These are phyloP conservation scores for Parotocinclus haroldoi DNA, from an alignment of 2,797 vertebrate species.

Conservation along the genomic window DNA sequence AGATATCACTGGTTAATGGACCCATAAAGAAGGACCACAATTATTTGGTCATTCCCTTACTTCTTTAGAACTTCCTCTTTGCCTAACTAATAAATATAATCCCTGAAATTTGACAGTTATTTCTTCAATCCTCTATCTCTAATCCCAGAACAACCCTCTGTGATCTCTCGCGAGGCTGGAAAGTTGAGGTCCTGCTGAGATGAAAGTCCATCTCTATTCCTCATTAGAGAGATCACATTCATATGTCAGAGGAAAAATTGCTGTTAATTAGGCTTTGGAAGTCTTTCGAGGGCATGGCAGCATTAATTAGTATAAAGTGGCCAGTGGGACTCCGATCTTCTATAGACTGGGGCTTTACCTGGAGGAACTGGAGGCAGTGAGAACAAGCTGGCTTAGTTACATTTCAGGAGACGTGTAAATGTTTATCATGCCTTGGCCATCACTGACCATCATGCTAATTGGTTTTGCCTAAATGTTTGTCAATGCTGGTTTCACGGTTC, in stretches of 20 bases:
- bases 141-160: slow-evolving; percentile 7
- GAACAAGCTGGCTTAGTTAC: slow-evolving; percentile 12
- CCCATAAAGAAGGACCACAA: too few relatives aligned
- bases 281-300: slow-evolving; percentile 67
- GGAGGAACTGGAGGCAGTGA: neutral
- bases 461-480: neutral
- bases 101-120: neutral
- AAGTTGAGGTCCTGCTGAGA: slow-evolving; percentile 40
- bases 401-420: slow-evolving; percentile 8
- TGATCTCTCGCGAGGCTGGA: slow-evolving; percentile 25
- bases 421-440: slow-evolving; percentile 10
- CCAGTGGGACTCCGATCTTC: slow-evolving; percentile 58
- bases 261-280: slow-evolving; percentile 68
- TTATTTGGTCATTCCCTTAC: too few relatives aligned
- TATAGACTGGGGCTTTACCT: slow-evolving; percentile 25
- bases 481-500: neutral
- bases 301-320: slow-evolving; percentile 73
- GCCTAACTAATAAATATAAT: neutral
- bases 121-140: neutral
- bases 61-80: too few relatives aligned
- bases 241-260: slow-evolving; percentile 60
- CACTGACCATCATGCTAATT: slow-evolving; percentile 30
- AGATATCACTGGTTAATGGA: too few relatives aligned
- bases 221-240: slow-evolving; percentile 48
- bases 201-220: slow-evolving; percentile 29